Evolutionary conservation across 2,888 invertebrate species (phyloP).

Genomic region (Coelinius sp.): DNA sequence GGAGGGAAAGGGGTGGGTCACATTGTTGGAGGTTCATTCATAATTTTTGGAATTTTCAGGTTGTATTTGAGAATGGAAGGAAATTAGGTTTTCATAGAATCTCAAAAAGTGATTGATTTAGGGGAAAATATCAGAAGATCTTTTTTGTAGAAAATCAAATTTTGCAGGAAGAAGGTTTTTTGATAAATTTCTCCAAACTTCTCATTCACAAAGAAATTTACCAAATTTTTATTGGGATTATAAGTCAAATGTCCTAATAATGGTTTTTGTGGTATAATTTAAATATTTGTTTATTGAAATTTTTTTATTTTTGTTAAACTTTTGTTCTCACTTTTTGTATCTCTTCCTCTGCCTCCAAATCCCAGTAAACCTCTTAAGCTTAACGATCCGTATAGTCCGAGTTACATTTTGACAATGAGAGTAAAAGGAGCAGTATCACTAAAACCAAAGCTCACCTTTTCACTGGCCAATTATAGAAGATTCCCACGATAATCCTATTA

Average conservation of each 20-base stretch:
- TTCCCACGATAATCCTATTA: slow-evolving; percentile 69
- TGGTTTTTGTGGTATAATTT: background rate
- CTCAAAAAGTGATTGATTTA: background rate
- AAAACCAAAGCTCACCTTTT: slow-evolving; percentile 68
- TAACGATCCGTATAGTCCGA: slow-evolving; percentile 57
- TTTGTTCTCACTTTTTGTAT: slow-evolving; percentile 8
- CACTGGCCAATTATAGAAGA: slow-evolving; percentile 69
- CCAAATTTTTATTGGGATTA: no score
- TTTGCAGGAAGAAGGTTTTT: no score
- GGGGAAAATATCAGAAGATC: no score
- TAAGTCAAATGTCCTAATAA: no score
- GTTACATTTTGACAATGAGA: slow-evolving; percentile 54
- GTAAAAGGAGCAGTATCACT: slow-evolving; percentile 45
- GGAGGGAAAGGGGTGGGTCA: background rate
- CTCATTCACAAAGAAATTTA: no score
- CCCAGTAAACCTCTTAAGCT: slow-evolving; percentile 60
- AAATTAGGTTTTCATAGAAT: background rate
- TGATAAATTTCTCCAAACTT: no score
- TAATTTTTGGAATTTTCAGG: background rate
- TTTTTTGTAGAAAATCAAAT: no score
- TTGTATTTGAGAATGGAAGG: no score
- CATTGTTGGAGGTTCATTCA: background rate
- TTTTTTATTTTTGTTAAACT: background rate
- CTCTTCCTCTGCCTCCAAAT: background rate
- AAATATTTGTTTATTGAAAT: background rate